These are phyloP conservation scores for Pyrrhia umbra DNA, from an alignment of 2,888 invertebrate genomes.

Conservation along the genomic window DNA sequence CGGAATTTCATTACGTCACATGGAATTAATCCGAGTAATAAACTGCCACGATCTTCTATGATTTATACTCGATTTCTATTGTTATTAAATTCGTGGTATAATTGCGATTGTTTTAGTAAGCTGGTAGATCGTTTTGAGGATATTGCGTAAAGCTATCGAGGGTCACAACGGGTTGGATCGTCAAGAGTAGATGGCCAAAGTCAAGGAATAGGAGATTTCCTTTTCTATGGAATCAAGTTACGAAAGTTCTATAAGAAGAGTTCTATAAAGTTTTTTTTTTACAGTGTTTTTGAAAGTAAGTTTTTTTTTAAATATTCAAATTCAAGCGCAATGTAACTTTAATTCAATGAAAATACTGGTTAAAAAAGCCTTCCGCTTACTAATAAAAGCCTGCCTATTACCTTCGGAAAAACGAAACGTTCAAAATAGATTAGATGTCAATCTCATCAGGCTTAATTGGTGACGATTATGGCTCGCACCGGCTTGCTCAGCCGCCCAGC, in stretches of 20 bases:
- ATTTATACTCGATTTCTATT: slow-evolving; percentile 53
- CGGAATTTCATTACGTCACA: slow-evolving; percentile 9
- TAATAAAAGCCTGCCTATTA: background rate
- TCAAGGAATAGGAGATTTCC: too few species aligned
- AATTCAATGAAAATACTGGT: too few species aligned
- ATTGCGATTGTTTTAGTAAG: slow-evolving; percentile 28
- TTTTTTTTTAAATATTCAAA: too few species aligned
- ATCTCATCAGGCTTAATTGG: slow-evolving; percentile 23
- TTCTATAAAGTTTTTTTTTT: too few species aligned
- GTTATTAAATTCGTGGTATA: slow-evolving; percentile 41
- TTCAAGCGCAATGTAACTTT: too few species aligned
- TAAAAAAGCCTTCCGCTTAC: background rate
- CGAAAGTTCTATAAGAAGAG: too few species aligned
- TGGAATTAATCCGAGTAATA: slow-evolving; percentile 58
- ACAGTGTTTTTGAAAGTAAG: too few species aligned
- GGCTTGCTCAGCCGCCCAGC: slow-evolving; percentile 41
- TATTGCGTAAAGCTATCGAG: background rate
- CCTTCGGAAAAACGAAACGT: slow-evolving; percentile 18
- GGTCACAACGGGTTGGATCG: background rate
- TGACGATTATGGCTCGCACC: slow-evolving; percentile 1
- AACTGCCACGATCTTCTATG: slow-evolving; percentile 49
- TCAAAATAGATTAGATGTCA: slow-evolving; percentile 12
- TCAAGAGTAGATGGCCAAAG: background rate
- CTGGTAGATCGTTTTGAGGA: slow-evolving; percentile 11
- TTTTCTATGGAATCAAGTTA: too few species aligned